These are phyloP conservation scores for Zaprionus ghesquierei DNA, from an alignment of 1,140 invertebrate genomes.

Conservation along the genomic window DNA sequence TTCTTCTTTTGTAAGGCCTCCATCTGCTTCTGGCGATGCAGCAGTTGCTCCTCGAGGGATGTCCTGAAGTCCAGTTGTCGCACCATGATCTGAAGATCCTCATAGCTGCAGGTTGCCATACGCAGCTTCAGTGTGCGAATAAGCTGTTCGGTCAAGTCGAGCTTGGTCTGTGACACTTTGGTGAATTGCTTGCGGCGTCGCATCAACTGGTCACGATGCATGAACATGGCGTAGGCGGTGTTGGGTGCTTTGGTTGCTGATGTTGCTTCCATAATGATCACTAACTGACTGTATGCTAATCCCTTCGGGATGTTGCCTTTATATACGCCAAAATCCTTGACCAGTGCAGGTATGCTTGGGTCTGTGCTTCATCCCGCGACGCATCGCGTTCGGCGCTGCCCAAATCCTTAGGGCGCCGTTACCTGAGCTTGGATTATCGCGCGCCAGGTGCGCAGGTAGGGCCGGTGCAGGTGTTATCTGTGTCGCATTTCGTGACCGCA, in stretches of 20 bases:
- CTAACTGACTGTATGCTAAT: conserved; percentile 31
- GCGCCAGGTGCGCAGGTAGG: conserved; percentile 30
- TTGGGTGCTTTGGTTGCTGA: background rate
- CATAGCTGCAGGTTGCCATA: conserved; percentile 31
- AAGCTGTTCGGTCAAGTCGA: conserved; percentile 48
- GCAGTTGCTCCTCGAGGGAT: conserved; percentile 42
- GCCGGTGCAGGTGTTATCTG: conserved; percentile 32
- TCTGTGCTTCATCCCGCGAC: background rate
- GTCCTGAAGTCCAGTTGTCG: conserved; percentile 54
- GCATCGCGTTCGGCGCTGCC: background rate
- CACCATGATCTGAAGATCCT: conserved; percentile 59
- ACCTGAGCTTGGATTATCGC: conserved; percentile 23
- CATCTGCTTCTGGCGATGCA: conserved; percentile 39
- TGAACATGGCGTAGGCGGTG: conserved; percentile 29
- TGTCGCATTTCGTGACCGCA: background rate
- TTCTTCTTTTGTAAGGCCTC: background rate
- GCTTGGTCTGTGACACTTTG: conserved; percentile 51
- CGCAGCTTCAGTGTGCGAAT: conserved; percentile 51
- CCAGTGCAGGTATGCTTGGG: background rate
- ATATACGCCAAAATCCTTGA: conserved; percentile 9
- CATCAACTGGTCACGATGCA: conserved; percentile 62
- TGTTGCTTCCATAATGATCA: conserved; percentile 48
- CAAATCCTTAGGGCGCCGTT: conserved; percentile 46
- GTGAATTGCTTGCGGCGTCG: conserved; percentile 42
- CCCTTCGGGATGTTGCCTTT: background rate